Evolutionary conservation across 53 echinoderm and acorn worm genomes (phyloP).

Genomic region (Mesocentrotus franciscanus): DNA sequence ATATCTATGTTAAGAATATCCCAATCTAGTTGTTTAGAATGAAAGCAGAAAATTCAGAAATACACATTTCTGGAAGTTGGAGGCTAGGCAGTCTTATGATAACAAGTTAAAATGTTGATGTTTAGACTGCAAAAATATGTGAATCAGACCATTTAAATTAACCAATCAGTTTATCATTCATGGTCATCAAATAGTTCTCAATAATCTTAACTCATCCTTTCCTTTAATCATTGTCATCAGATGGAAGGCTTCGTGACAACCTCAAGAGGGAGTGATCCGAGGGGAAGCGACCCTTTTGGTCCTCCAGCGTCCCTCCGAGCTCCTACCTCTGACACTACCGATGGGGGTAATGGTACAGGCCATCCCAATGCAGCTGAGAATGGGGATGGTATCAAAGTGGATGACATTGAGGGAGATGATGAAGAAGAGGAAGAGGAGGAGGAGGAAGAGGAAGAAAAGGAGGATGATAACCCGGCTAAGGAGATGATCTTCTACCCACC

Average conservation of each 20-base stretch:
- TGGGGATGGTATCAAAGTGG: constrained; percentile 65
- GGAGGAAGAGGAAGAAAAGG: constrained; percentile 71
- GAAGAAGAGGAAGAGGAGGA: constrained; percentile 75
- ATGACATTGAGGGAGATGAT: constrained; percentile 75
- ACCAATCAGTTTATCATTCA: not conserved
- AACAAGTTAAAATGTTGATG: too few relatives aligned
- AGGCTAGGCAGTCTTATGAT: not conserved
- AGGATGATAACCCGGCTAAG: constrained; percentile 72
- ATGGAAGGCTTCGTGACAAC: constrained; percentile 76
- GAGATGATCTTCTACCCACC: constrained; percentile 93
- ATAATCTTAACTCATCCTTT: not conserved
- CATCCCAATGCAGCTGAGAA: constrained; percentile 65
- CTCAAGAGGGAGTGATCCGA: constrained; percentile 85
- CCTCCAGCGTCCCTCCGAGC: constrained; percentile 52
- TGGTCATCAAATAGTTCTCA: not conserved
- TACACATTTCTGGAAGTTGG: not conserved
- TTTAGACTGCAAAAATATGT: too few relatives aligned
- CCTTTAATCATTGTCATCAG: not conserved
- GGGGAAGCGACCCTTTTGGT: constrained; percentile 63
- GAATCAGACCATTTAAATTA: too few relatives aligned
- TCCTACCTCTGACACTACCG: constrained; percentile 4
- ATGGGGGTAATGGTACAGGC: constrained; percentile 25
- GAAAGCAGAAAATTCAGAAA: not conserved
- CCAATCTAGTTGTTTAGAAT: not conserved
- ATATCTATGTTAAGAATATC: not conserved